phyloP scores from a whole-genome alignment of 2,888 invertebrate species.

The Biston betularia region DNA sequence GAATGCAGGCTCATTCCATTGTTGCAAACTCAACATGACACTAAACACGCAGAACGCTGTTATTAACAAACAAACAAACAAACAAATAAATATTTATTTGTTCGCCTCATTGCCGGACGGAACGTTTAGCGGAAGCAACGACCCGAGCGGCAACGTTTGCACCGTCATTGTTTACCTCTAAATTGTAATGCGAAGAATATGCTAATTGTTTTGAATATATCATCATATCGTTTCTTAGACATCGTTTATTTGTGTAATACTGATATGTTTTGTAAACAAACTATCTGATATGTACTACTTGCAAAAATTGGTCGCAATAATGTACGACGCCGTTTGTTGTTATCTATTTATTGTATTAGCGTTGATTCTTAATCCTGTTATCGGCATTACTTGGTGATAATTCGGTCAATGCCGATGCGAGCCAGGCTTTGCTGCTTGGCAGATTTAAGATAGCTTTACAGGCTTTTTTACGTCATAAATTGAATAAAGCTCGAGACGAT shows the following conservation, averaged over 20 bases:
- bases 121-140: slow-evolving; percentile 52
- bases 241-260: neutral
- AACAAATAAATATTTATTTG: slow-evolving; percentile 59
- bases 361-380: slow-evolving; percentile 41
- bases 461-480: slow-evolving; percentile 35
- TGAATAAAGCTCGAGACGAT: slow-evolving; percentile 15
- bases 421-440: slow-evolving; percentile 44
- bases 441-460: slow-evolving; percentile 37
- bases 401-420: slow-evolving; percentile 47
- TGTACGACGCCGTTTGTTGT: slow-evolving; percentile 32
- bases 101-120: slow-evolving; percentile 46
- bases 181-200: slow-evolving; percentile 45
- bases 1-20: slow-evolving; percentile 64
- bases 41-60: slow-evolving; percentile 41
- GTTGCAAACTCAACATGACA: slow-evolving; percentile 54
- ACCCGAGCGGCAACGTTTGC: slow-evolving; percentile 53
- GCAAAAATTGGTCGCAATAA: slow-evolving; percentile 40
- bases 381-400: slow-evolving; percentile 41
- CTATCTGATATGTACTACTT: neutral
- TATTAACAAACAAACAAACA: slow-evolving; percentile 48
- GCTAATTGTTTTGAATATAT: slow-evolving; percentile 32
- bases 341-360: slow-evolving; percentile 30
- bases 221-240: slow-evolving; percentile 30
- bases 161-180: slow-evolving; percentile 55
- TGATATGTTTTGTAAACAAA: slow-evolving; percentile 36